Base-by-base conservation (phyloP, 2,888 invertebrate genomes). In the Acronicta leporina region DNA sequence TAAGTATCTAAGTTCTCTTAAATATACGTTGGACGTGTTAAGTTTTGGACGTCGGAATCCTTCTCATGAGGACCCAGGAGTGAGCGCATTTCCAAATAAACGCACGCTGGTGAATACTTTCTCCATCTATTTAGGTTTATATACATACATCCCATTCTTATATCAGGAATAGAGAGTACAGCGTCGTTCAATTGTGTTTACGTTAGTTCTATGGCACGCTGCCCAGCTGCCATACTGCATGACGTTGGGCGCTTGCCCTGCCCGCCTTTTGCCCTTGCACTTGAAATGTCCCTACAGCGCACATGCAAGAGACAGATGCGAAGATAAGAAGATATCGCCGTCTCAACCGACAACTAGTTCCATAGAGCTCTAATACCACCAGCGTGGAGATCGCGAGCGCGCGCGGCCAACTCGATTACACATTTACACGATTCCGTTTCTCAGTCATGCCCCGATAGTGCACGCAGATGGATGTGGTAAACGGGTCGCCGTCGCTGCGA, bases 401-500 rank as follows among this genome's bases (percentile, higher is more conserved):
- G 59, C 59, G 65, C 50, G 35, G 43, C 50, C 49, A 46, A 50
- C 16, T 47, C 46, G 33, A 30, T 50, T 60, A 38, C 38, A 38
- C 46, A 16, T 15, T 50, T 60, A 38, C 38, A 38, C 49, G 50
- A 43, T 20, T 48, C 54, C 50, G 53, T n/a, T 42, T 47, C 68
- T 80, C 88, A 94, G 94, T 93, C 85, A 94, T 94, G 94, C 82
- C 79, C 81, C 79, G 89, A 83, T 92, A 91, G 85, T 77, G 75
- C 79, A 55, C 79, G 73, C 82, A 82, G 78, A 94, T 94, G 94
- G 94, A 94, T 79, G 91, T 87, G 68, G 63, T 75, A 13, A 92
- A 90, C 87, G 91, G 89, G 25, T 91, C 91, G 75, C 91, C 90
- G 78, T 94, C 94, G 85, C 90, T 94, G 86, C 94, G 94, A 67